Percentiles rank a stretch among this genome's conserved stretches.
These are phyloP conservation scores for Geophilus truncorum DNA, from an alignment of 2,888 invertebrate species.

Conservation along the genomic window DNA sequence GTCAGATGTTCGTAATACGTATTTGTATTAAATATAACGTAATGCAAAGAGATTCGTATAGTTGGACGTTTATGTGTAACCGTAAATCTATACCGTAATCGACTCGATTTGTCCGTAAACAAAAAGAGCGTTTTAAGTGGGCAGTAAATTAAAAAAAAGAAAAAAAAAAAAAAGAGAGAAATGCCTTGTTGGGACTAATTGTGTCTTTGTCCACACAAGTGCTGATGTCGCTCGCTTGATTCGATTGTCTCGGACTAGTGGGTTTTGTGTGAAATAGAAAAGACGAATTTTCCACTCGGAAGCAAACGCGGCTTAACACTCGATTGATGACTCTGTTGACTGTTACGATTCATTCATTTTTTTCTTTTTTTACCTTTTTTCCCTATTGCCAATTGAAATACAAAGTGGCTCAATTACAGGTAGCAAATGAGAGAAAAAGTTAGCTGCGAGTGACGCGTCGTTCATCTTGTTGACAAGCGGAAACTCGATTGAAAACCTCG, in stretches of 20 bases:
- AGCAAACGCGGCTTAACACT: not conserved
- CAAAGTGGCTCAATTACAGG: not conserved
- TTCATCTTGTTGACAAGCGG: conserved; percentile 15
- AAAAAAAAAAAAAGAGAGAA: no score
- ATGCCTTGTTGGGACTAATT: not conserved
- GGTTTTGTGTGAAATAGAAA: conserved; percentile 4
- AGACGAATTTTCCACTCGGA: not conserved
- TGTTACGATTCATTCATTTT: not conserved
- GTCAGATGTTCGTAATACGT: no score
- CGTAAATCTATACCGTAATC: no score
- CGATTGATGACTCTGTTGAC: not conserved
- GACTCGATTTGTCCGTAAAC: no score
- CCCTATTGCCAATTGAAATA: no score
- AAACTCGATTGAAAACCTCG: not conserved
- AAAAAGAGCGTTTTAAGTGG: conserved; percentile 10
- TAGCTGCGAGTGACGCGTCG: not conserved
- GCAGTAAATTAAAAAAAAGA: not conserved
- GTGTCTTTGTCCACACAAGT: not conserved
- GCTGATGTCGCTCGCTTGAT: conserved; percentile 2
- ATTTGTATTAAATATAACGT: no score
- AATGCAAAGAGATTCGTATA: no score
- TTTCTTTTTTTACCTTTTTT: not conserved
- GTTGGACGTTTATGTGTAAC: no score
- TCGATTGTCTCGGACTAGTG: conserved; percentile 10
- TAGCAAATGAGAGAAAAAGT: not conserved